These are phyloP conservation scores for Epirrita christyi DNA, from an alignment of 2,888 invertebrate species.

Conservation along the genomic window DNA sequence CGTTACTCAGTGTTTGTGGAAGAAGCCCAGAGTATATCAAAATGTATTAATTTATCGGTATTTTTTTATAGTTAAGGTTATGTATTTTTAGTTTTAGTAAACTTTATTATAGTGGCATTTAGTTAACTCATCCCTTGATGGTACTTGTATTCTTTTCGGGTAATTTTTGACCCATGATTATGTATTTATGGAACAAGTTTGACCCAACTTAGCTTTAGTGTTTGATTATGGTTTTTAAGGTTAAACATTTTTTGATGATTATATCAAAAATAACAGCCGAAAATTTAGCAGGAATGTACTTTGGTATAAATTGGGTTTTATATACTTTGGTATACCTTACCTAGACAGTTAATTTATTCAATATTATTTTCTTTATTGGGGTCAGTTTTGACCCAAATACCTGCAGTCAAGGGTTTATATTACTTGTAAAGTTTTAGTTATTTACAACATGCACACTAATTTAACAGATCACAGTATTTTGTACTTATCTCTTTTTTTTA, in stretches of 20 bases:
- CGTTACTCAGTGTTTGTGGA: neutral
- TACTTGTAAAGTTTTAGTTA: slow-evolving; percentile 28
- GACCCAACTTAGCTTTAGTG: neutral
- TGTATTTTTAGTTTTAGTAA: slow-evolving; percentile 51
- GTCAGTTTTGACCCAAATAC: neutral
- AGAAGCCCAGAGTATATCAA: slow-evolving; percentile 46
- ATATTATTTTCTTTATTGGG: too few species aligned
- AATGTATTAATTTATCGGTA: slow-evolving; percentile 57
- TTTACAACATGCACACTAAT: slow-evolving; percentile 37
- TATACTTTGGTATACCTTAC: neutral
- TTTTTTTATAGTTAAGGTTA: slow-evolving; percentile 56
- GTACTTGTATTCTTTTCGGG: neutral
- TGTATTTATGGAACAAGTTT: too few species aligned
- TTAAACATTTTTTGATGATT: too few species aligned
- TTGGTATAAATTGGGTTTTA: neutral
- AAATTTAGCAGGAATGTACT: too few species aligned
- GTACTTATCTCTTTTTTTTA: slow-evolving; percentile 32
- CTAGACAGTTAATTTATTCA: too few species aligned
- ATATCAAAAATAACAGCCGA: too few species aligned
- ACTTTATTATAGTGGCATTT: slow-evolving; percentile 47
- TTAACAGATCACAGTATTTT: slow-evolving; percentile 22
- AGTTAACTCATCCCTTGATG: slow-evolving; percentile 36
- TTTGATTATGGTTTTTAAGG: neutral
- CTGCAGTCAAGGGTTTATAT: slow-evolving; percentile 9
- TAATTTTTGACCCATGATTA: neutral